Evolutionary conservation across 2,113 vertebrate species (phyloP).

Genomic region (Hippotragus niger): DNA sequence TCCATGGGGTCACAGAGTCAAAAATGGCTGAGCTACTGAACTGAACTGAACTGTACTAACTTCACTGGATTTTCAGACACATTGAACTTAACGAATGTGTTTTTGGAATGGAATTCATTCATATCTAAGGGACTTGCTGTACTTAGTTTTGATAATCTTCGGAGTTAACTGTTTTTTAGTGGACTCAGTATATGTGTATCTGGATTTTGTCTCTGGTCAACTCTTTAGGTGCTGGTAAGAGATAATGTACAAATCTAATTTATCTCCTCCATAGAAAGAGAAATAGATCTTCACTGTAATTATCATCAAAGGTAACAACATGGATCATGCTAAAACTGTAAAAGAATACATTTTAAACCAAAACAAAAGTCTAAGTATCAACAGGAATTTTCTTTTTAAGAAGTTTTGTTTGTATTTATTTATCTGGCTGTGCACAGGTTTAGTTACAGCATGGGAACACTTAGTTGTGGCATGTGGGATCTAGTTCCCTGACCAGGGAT

Average conservation of each 20-base stretch:
- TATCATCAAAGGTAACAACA: neutral
- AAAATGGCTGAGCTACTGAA: neutral
- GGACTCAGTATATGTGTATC: neutral
- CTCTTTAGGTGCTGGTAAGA: neutral
- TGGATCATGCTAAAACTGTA: neutral
- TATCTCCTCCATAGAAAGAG: neutral
- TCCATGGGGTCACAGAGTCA: accelerated
- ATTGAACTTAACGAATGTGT: neutral
- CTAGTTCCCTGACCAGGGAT: neutral
- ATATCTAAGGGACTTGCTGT: neutral
- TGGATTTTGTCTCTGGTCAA: neutral
- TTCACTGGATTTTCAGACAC: neutral
- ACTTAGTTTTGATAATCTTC: neutral
- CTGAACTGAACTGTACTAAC: neutral
- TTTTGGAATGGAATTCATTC: neutral
- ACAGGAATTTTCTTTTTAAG: neutral
- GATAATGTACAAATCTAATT: neutral
- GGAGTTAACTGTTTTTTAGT: neutral
- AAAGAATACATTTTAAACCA: neutral
- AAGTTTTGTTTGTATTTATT: neutral
- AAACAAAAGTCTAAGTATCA: neutral
- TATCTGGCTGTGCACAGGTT: neutral
- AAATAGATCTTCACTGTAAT: neutral
- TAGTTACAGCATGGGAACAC: neutral
- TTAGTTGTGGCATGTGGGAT: neutral